Evolutionary conservation across 1,140 invertebrate genomes (phyloP), one percentile per base, ranked within the genome.

Genomic region (Drosophila carrolli): DNA sequence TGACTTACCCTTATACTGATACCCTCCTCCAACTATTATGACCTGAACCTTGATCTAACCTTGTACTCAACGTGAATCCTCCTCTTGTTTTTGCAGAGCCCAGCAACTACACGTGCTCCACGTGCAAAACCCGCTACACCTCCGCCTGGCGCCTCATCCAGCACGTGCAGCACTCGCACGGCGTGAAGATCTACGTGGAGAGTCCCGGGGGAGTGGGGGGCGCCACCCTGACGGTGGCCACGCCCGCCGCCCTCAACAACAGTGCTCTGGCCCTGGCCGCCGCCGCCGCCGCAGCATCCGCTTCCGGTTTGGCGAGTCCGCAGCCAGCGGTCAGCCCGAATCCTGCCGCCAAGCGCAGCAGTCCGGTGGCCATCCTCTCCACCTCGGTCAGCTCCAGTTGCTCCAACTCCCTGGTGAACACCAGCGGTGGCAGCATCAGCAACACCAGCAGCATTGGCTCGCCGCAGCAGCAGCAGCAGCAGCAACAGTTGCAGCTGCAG

Each of bases 81-180:
- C 4, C 10, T 4, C 0, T 16, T 38, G 0, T 44, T n/a, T 0
- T 93, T 95, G 47, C 96, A 99, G 98, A 99, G 94, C 98, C 98
- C 67, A 96, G 96, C 92, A 97, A 97, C 94, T 97, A 98, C 92
- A 96, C 98, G 43, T 99, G 98, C 93, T 98, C 96, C 14, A 98
- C 98, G 37, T 99, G 98, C 93, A 98, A 98, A 78, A 95, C 96
- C 56, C 95, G 97, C 44, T 95, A 97, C 55, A 95, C 96, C 76
- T 98, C 98, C 23, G 98, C 98, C 0, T 99, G 98, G 98, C 94
- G 96, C 47, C 94, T 99, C 70, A 94, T 99, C 10, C 98, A 99
- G 92, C 98, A 99, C 91, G 98, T 97, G 14, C 98, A 99, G 93
- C 96, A 96, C 75, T 95, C 96, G 50, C 98, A 99, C 92, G 98